Evolutionary conservation across 2,888 invertebrate genomes (phyloP).

Genomic region (Catocala sponsa): DNA sequence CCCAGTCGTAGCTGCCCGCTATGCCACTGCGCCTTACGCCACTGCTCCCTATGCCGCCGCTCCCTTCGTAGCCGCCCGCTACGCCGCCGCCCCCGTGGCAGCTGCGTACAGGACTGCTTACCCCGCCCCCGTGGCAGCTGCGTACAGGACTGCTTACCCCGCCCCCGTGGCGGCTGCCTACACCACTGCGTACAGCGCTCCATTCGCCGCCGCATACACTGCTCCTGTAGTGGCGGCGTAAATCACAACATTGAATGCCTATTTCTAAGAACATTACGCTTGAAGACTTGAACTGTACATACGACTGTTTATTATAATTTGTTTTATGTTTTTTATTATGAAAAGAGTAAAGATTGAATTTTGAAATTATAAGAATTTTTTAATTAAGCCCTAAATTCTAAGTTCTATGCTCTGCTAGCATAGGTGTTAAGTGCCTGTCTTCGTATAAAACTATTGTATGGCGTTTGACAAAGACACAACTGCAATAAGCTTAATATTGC

Average conservation of each 20-base stretch:
- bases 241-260: slow-evolving; percentile 55
- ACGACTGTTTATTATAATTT: slow-evolving; percentile 54
- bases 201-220: slow-evolving; percentile 23
- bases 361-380: neutral
- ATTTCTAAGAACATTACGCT: slow-evolving; percentile 33
- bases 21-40: slow-evolving; percentile 15
- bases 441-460: too few relatives aligned
- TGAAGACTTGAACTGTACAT: slow-evolving; percentile 80
- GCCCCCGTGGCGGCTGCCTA: slow-evolving; percentile 44
- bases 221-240: slow-evolving; percentile 41
- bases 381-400: neutral
- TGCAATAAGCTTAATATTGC: too few relatives aligned
- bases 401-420: neutral
- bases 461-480: too few relatives aligned
- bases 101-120: neutral
- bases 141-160: slow-evolving; percentile 78
- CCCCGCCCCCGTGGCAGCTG: slow-evolving; percentile 88
- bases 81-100: slow-evolving; percentile 64
- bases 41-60: slow-evolving; percentile 42
- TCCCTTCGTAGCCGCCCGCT: slow-evolving; percentile 48
- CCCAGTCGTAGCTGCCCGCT: too few relatives aligned
- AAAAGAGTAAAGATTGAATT: slow-evolving; percentile 41
- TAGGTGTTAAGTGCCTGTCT: too few relatives aligned
- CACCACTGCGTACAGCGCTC: slow-evolving; percentile 47
- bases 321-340: slow-evolving; percentile 58